Evolutionary conservation across 2,888 invertebrate genomes (phyloP), one percentile per base, ranked within the genome.

Genomic region (Apodemia hepburni): DNA sequence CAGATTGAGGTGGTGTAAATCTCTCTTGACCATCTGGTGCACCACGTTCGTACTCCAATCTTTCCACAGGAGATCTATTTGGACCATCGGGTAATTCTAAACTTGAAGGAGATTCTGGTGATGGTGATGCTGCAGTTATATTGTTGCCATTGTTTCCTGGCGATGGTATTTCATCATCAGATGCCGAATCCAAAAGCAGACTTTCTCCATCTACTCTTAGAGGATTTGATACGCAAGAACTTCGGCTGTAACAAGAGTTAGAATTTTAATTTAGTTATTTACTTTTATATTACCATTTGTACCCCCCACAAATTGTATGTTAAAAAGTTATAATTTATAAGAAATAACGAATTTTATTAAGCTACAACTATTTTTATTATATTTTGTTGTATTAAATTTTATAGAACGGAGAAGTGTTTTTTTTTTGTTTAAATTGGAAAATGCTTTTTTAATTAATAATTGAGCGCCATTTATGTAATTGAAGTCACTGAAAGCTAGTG

Each of bases 11-110:
- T 0, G 87, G 87, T 0, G 88, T 88, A 60, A 87, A 88, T 58
- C 88, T 75, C 65, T 91, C 91, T 69, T 91, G 90, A 0, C 91
- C 91, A 58, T 91, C 91, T 0, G 91, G 91, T 0, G 88, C 86
- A 0, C 91, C 91, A 45, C 91, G 70, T 70, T 91, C 90, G 0
- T 77, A 71, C 2, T 87, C 84, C 0, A 78, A 75, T 59, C 84
- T 72, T 59, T 75, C 70, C 2, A 73, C 63, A 0, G 82, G 75
- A 4, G 83, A 76, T 42, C 70, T 59, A 42, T 42, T 42, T 61
- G 68, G 68, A 17, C 77, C 75, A 51, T 81, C 84, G 1, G 78
- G 64, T 33, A 78, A 45, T 49, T 85, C 84, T 12, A 73, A 67
- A 61, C 78, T 84, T 8, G 80, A 71, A 2, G 85, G 85, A 3